These are phyloP conservation scores for Toxotes lorentzi DNA, from an alignment of 2,797 vertebrate genomes.

Conservation along the genomic window DNA sequence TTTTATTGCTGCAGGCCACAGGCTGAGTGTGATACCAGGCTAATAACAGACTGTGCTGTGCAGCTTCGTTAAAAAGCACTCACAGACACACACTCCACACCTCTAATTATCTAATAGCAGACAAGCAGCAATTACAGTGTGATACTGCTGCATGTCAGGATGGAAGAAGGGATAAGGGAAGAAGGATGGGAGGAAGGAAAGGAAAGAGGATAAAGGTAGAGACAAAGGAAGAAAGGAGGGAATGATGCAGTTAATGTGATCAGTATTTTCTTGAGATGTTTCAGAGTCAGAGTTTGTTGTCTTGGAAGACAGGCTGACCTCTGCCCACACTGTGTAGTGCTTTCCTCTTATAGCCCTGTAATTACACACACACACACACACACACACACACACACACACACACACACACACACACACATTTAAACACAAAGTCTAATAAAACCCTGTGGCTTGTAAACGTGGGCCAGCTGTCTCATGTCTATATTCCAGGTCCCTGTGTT, in stretches of 20 bases:
- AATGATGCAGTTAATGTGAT: slow-evolving; percentile 14
- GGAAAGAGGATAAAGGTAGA: background rate
- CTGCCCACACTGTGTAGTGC: slow-evolving; percentile 6
- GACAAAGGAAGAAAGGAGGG: slow-evolving; percentile 6
- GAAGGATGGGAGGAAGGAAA: slow-evolving; percentile 3
- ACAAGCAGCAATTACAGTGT: slow-evolving; percentile 44
- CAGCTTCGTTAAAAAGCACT: slow-evolving; percentile 53
- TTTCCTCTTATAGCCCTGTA: slow-evolving; percentile 33
- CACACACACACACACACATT: background rate
- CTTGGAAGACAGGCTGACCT: background rate
- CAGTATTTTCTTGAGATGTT: slow-evolving; percentile 4
- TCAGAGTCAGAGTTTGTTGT: slow-evolving; percentile 8
- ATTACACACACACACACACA: slow-evolving; percentile 18
- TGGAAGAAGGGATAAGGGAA: slow-evolving; percentile 9
- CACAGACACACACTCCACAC: slow-evolving; percentile 36
- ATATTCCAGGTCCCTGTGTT: slow-evolving; percentile 22
- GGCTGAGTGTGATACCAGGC: slow-evolving; percentile 39
- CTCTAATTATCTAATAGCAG: slow-evolving; percentile 56
- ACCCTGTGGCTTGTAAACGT: slow-evolving; percentile 27
- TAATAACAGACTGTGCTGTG: slow-evolving; percentile 46
- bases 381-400: background rate
- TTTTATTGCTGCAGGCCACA: slow-evolving; percentile 16
- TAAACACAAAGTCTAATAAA: slow-evolving; percentile 15
- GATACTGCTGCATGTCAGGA: slow-evolving; percentile 24
- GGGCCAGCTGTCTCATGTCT: slow-evolving; percentile 36